Evolutionary conservation across 2,113 vertebrate species (phyloP).

Genomic region (Laticauda laticaudata): DNA sequence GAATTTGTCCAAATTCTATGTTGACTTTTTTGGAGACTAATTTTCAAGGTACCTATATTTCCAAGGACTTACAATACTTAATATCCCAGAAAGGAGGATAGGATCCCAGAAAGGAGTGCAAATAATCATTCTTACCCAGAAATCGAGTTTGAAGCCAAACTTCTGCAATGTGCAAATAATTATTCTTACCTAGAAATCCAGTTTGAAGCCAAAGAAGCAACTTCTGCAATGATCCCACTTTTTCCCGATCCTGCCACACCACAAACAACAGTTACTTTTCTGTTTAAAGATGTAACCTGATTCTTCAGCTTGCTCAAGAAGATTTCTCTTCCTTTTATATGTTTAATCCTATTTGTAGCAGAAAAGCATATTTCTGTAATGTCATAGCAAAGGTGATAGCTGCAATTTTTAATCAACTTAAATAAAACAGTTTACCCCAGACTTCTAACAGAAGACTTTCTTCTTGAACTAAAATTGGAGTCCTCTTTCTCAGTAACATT

Average conservation of each 20-base stretch:
- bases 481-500: background rate
- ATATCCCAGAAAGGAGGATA: background rate
- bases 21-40: background rate
- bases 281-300: constrained; percentile 37
- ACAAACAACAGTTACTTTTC: constrained; percentile 54
- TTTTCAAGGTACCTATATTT: background rate
- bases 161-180: constrained; percentile 49
- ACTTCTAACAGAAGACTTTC: background rate
- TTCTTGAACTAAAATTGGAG: background rate
- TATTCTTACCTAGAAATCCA: constrained; percentile 66
- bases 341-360: constrained; percentile 45
- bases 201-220: constrained; percentile 54
- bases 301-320: constrained; percentile 57
- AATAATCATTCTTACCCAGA: constrained; percentile 53
- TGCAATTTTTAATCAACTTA: no score
- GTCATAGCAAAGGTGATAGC: background rate
- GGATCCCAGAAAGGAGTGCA: background rate
- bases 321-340: constrained; percentile 54
- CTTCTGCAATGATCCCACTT: constrained; percentile 63
- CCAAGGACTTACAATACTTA: background rate
- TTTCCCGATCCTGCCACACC: constrained; percentile 68
- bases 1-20: background rate
- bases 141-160: constrained; percentile 60
- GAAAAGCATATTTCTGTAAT: background rate
- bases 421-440: background rate